Evolutionary conservation across 2,888 invertebrate genomes (phyloP).

Genomic region (Phrixothrix hirtus): DNA sequence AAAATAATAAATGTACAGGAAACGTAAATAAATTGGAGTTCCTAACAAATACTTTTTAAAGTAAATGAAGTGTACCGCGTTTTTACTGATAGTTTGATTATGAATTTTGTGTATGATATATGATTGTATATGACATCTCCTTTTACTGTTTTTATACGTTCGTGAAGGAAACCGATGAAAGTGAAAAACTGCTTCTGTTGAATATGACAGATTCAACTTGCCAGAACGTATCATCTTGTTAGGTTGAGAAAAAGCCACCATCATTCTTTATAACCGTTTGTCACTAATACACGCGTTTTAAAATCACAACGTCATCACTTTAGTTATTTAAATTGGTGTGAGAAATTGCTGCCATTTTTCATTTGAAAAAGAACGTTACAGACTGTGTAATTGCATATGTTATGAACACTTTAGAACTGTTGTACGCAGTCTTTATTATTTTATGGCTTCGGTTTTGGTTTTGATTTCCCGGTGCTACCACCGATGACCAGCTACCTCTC

Average conservation of each 20-base stretch:
- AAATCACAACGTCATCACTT: slow-evolving; percentile 41
- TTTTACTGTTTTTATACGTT: slow-evolving; percentile 32
- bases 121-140: slow-evolving; percentile 35
- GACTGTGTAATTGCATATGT: too few relatives aligned
- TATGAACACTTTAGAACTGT: too few relatives aligned
- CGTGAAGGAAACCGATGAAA: slow-evolving; percentile 38
- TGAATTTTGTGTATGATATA: slow-evolving; percentile 32
- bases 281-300: slow-evolving; percentile 33
- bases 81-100: slow-evolving; percentile 1
- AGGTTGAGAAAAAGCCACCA: slow-evolving; percentile 32
- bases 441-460: too few relatives aligned
- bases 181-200: slow-evolving; percentile 35
- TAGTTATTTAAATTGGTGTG: slow-evolving; percentile 46
- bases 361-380: too few relatives aligned
- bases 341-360: slow-evolving; percentile 51
- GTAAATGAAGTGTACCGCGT: neutral
- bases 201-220: slow-evolving; percentile 33
- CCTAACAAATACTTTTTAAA: neutral
- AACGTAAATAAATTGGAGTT: neutral
- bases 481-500: too few relatives aligned
- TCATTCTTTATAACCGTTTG: slow-evolving; percentile 28
- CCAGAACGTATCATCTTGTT: slow-evolving; percentile 32
- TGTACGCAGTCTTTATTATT: too few relatives aligned
- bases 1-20: neutral
- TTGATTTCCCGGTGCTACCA: too few relatives aligned